These are phyloP conservation scores for Psilopsiagon aurifrons DNA, from an alignment of 2,113 vertebrate genomes.

Conservation along the genomic window DNA sequence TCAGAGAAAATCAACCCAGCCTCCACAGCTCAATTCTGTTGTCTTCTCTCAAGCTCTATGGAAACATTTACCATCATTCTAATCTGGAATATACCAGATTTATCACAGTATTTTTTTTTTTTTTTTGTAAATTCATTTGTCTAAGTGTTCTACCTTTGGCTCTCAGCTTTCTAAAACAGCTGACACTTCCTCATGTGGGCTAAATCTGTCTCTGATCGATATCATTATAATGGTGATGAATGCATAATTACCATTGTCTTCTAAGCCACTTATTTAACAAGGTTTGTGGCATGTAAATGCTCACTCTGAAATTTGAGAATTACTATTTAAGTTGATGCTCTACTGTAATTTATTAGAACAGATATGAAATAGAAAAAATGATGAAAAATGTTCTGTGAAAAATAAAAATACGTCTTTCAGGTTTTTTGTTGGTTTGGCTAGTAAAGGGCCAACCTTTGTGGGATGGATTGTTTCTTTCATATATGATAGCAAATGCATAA, in stretches of 20 bases:
- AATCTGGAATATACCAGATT: neutral
- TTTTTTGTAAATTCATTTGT: neutral
- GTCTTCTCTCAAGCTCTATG: neutral
- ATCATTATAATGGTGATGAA: neutral
- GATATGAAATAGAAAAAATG: neutral
- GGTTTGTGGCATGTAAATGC: neutral
- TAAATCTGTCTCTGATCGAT: neutral
- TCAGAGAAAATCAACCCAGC: rapidly evolving
- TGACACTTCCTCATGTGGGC: neutral
- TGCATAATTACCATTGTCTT: neutral
- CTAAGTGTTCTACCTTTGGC: neutral
- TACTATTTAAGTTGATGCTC: neutral
- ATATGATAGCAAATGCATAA: neutral
- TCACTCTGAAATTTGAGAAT: neutral
- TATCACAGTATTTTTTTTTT: neutral
- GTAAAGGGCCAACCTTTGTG: neutral
- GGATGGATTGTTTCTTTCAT: neutral
- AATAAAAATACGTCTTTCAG: neutral
- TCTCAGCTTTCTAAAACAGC: neutral
- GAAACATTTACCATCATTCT: neutral
- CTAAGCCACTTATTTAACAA: neutral
- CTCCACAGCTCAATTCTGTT: neutral
- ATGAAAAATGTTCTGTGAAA: neutral
- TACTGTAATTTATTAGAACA: neutral
- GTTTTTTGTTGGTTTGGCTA: neutral